Conservation (phyloP, 1,140 invertebrate genomes). For the Neocloeon triangulifer region DNA sequence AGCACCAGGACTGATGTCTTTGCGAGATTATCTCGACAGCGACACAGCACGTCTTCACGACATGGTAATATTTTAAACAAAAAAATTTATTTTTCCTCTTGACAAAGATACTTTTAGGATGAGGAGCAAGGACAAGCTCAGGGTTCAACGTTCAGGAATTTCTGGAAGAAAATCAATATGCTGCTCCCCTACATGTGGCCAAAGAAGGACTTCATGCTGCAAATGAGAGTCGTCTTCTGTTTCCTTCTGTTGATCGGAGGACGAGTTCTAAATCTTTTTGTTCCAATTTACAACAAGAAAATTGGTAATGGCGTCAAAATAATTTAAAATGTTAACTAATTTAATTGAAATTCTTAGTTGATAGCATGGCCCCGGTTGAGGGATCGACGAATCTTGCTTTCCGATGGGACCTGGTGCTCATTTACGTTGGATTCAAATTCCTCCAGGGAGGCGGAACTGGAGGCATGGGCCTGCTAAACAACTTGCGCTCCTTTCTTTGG, state of each 20-base stretch:
- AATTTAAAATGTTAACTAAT: constrained; percentile 6
- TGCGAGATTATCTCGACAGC: constrained; percentile 33
- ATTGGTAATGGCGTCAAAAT: constrained; percentile 43
- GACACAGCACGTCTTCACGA: too few relatives aligned
- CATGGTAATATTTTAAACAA: too few relatives aligned
- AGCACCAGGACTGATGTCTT: constrained; percentile 60
- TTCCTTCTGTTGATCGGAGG: constrained; percentile 52
- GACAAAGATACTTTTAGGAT: constrained; percentile 1
- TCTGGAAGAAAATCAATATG: constrained; percentile 50
- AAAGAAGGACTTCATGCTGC: constrained; percentile 47
- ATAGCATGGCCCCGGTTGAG: too few relatives aligned
- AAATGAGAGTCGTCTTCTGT: constrained; percentile 66
- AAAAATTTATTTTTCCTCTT: neutral
- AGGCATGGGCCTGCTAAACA: constrained; percentile 80
- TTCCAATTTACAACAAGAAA: constrained; percentile 80
- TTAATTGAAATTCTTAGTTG: constrained; percentile 33
- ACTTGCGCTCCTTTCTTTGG: constrained; percentile 78
- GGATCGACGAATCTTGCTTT: constrained; percentile 28
- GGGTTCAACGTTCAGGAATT: constrained; percentile 54
- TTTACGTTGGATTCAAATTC: constrained; percentile 73
- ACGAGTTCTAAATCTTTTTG: constrained; percentile 75
- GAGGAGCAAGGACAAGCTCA: constrained; percentile 10
- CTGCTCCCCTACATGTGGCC: constrained; percentile 91
- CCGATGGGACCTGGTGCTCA: constrained; percentile 72
- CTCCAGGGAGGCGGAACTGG: constrained; percentile 80